A percentile compares a stretch with the other conserved stretches of the same genome.
Evolutionary conservation across 2,113 vertebrate genomes (phyloP).

Genomic region (Pyrgilauda ruficollis): DNA sequence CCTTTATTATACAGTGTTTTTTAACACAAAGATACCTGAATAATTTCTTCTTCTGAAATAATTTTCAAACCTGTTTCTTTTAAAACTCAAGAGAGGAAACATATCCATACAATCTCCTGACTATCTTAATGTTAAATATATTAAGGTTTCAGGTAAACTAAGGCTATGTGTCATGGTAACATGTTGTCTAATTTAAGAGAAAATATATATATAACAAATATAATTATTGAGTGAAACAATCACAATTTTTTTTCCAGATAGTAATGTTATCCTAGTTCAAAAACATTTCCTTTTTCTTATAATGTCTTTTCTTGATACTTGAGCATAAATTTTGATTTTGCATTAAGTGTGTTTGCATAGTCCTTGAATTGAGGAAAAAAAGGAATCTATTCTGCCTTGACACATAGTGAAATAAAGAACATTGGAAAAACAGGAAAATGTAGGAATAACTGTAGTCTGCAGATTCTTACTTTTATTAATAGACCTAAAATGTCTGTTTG

Average conservation of each 20-base stretch:
- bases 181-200: not conserved
- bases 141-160: not conserved
- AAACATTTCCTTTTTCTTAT: not conserved
- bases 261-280: not conserved
- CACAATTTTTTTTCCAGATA: not conserved
- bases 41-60: not conserved
- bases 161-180: not conserved
- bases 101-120: not conserved
- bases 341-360: not conserved
- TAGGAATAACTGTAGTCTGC: not conserved
- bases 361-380: not conserved
- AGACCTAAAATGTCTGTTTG: not conserved
- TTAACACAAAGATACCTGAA: not conserved
- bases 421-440: not conserved
- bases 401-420: not conserved
- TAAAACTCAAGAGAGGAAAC: not conserved
- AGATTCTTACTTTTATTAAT: not conserved
- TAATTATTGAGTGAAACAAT: not conserved
- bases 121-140: not conserved
- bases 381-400: not conserved
- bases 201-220: not conserved
- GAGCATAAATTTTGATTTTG: not conserved
- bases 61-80: not conserved
- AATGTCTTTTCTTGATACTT: not conserved
- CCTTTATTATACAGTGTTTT: not conserved